Percentiles rank a stretch among this genome's conserved stretches.
Evolutionary conservation across 2,113 vertebrate genomes (phyloP).

Genomic region (Anhinga anhinga): DNA sequence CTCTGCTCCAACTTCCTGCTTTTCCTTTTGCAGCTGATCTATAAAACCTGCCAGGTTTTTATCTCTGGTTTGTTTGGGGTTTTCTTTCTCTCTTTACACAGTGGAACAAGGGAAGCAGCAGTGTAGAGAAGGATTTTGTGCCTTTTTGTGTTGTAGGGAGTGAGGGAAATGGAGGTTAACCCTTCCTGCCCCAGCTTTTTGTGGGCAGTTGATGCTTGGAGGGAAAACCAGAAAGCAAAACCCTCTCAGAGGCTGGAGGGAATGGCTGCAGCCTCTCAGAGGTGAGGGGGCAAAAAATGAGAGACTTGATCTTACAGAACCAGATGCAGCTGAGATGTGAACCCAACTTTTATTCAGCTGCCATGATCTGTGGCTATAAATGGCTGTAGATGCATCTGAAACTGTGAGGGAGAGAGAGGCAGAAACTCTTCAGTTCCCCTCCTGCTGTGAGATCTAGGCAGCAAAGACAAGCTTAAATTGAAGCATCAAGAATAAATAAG

Average conservation of each 20-base stretch:
- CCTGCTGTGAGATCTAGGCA: background rate
- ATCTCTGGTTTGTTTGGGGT: background rate
- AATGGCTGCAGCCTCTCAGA: background rate
- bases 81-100: background rate
- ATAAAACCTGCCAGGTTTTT: constrained; percentile 17
- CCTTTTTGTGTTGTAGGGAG: background rate
- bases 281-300: background rate
- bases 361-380: background rate
- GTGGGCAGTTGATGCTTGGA: background rate
- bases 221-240: background rate
- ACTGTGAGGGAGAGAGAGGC: background rate
- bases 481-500: constrained; percentile 38
- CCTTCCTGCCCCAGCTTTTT: background rate
- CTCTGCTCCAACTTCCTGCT: background rate
- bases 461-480: background rate
- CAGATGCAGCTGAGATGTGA: background rate
- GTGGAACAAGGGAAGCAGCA: background rate
- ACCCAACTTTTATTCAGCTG: background rate
- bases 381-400: background rate
- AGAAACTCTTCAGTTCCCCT: background rate
- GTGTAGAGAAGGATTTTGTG: background rate
- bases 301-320: background rate
- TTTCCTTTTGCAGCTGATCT: constrained; percentile 15
- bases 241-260: background rate
- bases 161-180: background rate